A percentile compares a stretch with the other conserved stretches of the same genome.
phyloP scores from a whole-genome alignment of 53 echinoderm and acorn worm genomes.

The Glandiceps talaboti region DNA sequence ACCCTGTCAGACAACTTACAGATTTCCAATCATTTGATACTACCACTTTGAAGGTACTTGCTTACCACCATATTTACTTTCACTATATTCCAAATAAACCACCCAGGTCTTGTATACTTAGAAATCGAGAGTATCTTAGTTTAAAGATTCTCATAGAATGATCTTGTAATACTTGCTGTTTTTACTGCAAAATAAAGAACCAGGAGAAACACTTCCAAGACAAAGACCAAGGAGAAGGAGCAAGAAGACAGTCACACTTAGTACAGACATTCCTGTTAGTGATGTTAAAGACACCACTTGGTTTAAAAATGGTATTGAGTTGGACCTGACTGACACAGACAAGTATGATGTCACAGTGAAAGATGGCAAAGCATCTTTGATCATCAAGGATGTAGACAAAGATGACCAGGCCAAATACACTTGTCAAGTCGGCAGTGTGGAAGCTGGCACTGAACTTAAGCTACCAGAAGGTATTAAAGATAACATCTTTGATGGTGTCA shows the following conservation, averaged over 20 bases:
- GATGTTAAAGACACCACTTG: slow-evolving; percentile 33
- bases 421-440: neutral
- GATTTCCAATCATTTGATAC: too few relatives aligned
- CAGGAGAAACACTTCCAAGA: too few relatives aligned
- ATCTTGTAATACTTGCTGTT: too few relatives aligned
- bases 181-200: too few relatives aligned
- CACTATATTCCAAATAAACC: too few relatives aligned
- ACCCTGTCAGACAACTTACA: too few relatives aligned
- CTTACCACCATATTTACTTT: too few relatives aligned
- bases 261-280: slow-evolving; percentile 5
- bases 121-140: too few relatives aligned
- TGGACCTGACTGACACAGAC: neutral
- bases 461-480: neutral
- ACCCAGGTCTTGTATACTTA: too few relatives aligned
- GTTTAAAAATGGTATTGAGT: slow-evolving; percentile 31
- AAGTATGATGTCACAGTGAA: slow-evolving; percentile 1
- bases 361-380: slow-evolving; percentile 3
- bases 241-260: neutral
- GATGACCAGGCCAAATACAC: slow-evolving; percentile 1
- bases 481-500: too few relatives aligned
- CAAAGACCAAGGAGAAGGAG: neutral
- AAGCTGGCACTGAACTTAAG: neutral
- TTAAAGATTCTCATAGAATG: too few relatives aligned
- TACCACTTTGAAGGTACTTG: too few relatives aligned
- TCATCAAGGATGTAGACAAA: slow-evolving; percentile 32